Evolutionary conservation across 2,113 vertebrate genomes (phyloP).

Genomic region (Daubentonia madagascariensis): DNA sequence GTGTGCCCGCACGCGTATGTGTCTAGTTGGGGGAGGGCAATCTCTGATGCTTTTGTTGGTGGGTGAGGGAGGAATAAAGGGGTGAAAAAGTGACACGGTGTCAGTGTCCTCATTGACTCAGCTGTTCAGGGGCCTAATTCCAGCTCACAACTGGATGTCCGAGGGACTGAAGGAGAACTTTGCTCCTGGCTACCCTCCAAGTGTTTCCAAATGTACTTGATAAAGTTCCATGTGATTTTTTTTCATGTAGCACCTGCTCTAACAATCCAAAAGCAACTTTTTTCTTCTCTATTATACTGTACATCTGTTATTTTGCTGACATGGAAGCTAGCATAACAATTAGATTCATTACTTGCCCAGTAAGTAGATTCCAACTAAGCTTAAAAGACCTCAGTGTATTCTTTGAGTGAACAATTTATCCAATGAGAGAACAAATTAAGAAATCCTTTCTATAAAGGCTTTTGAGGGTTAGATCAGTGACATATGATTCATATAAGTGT

Average conservation of each 20-base stretch:
- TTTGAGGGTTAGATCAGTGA: not conserved
- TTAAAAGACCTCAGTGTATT: constrained; percentile 66
- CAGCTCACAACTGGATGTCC: constrained; percentile 83
- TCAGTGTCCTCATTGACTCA: constrained; percentile 80
- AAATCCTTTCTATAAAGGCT: constrained; percentile 45
- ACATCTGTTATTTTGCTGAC: constrained; percentile 87
- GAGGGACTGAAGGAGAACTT: constrained; percentile 73
- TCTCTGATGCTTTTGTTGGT: constrained; percentile 61
- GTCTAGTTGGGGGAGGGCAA: not conserved
- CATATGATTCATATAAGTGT: not conserved
- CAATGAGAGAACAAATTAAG: constrained; percentile 61
- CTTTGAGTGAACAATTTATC: constrained; percentile 31
- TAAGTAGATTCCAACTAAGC: constrained; percentile 71
- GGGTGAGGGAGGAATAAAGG: constrained; percentile 48
- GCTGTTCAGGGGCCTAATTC: constrained; percentile 80
- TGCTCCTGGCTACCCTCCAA: constrained; percentile 76
- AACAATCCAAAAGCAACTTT: constrained; percentile 76
- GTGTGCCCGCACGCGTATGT: not conserved
- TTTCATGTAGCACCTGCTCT: constrained; percentile 83
- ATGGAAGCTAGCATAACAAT: constrained; percentile 80
- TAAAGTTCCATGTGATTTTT: constrained; percentile 79
- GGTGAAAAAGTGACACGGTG: constrained; percentile 79
- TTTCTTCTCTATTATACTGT: constrained; percentile 67
- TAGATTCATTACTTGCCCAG: constrained; percentile 78
- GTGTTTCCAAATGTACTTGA: constrained; percentile 78